Conservation (phyloP, 2,113 vertebrate genomes). For the Cinclus mexicanus region DNA sequence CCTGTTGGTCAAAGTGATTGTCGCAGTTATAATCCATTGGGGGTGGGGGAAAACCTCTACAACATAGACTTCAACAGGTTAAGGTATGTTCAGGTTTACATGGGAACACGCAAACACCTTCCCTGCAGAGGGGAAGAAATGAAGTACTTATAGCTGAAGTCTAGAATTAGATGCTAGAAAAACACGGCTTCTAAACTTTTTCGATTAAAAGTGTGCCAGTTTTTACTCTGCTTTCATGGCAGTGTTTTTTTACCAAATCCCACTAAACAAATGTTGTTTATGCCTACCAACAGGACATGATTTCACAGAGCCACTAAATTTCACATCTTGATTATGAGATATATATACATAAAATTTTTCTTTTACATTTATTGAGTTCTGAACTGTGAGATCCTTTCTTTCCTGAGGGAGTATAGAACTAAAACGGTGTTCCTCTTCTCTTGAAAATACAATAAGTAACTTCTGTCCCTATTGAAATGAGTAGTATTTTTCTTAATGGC, state of each 20-base stretch:
- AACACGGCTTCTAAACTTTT: background rate
- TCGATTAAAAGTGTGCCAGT: background rate
- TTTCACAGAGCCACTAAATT: background rate
- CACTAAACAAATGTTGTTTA: background rate
- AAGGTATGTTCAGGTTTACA: background rate
- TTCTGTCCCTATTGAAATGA: background rate
- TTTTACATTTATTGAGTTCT: background rate
- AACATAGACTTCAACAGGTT: accelerated
- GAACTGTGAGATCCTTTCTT: background rate
- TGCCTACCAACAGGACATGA: background rate
- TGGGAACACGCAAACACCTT: background rate
- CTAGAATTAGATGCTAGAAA: background rate
- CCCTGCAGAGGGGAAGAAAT: background rate
- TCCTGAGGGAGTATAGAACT: background rate
- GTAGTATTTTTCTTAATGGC: background rate
- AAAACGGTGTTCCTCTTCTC: background rate
- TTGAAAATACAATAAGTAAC: background rate
- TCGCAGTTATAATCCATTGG: background rate
- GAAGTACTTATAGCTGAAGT: background rate
- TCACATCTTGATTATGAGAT: background rate
- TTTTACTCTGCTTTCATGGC: background rate
- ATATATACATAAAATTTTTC: background rate
- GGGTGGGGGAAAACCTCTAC: background rate
- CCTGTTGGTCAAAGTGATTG: background rate
- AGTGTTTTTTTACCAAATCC: background rate